phyloP scores from a whole-genome alignment of 2,888 invertebrate genomes.

The Trichacis sp. region DNA sequence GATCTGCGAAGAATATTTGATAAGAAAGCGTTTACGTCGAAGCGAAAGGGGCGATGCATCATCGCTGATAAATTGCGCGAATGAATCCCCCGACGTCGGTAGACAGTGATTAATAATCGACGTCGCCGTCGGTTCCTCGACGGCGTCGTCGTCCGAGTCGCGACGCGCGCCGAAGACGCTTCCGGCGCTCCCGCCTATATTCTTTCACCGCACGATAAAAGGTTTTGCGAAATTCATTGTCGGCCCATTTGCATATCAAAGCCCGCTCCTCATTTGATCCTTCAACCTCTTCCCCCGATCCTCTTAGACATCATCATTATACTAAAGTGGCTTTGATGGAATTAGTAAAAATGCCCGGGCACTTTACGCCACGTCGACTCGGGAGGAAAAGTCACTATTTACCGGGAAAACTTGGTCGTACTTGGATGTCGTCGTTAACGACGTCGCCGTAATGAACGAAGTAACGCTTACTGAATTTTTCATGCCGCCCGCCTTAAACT shows the following conservation, averaged over 20 bases:
- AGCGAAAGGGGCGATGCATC: constrained; percentile 28
- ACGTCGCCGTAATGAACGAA: constrained; percentile 40
- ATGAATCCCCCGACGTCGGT: constrained; percentile 49
- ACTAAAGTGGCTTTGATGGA: constrained; percentile 46
- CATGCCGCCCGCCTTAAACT: constrained; percentile 36
- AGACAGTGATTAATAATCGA: constrained; percentile 68
- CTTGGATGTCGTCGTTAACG: constrained; percentile 37
- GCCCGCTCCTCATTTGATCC: constrained; percentile 50
- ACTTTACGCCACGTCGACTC: constrained; percentile 49
- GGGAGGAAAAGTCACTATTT: constrained; percentile 45
- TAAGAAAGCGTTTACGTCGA: constrained; percentile 22
- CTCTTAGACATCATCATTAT: constrained; percentile 43
- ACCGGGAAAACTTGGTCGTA: constrained; percentile 40
- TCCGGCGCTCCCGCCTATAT: constrained; percentile 50
- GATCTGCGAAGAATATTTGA: constrained; percentile 10
- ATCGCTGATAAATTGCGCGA: constrained; percentile 42
- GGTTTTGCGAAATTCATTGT: constrained; percentile 68
- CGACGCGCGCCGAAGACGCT: constrained; percentile 42
- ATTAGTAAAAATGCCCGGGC: constrained; percentile 55
- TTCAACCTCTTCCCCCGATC: constrained; percentile 36
- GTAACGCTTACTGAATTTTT: constrained; percentile 44
- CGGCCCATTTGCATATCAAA: constrained; percentile 67
- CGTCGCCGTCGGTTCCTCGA: constrained; percentile 62
- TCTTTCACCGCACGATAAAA: constrained; percentile 62
- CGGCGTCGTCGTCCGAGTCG: constrained; percentile 53